Evolutionary conservation across 1,140 invertebrate species (phyloP).

Genomic region (Cephus cinctus): DNA sequence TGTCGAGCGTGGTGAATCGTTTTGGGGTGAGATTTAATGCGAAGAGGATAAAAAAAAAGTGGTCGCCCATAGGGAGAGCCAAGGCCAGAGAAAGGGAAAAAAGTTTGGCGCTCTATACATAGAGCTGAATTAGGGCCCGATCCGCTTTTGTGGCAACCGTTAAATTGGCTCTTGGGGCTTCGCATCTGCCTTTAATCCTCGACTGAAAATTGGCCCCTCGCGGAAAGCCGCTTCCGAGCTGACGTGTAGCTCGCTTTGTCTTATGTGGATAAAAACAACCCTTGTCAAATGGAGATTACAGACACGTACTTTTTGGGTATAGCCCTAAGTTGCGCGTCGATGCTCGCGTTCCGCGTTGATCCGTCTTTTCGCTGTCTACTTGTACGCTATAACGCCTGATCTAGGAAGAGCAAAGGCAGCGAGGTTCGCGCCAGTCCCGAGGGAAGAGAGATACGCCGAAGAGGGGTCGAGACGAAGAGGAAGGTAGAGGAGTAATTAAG

Average conservation of each 20-base stretch:
- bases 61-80: too few relatives aligned
- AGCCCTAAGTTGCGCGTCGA: too few relatives aligned
- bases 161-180: slow-evolving; percentile 38
- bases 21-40: slow-evolving; percentile 31
- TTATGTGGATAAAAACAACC: slow-evolving; percentile 20
- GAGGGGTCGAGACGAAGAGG: slow-evolving; percentile 17
- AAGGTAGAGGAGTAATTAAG: slow-evolving; percentile 17
- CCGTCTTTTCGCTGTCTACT: slow-evolving; percentile 4
- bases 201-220: too few relatives aligned
- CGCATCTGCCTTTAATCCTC: slow-evolving; percentile 40
- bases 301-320: too few relatives aligned
- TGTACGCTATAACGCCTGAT: background rate
- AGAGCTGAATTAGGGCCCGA: too few relatives aligned
- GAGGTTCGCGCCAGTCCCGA: background rate
- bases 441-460: slow-evolving; percentile 12
- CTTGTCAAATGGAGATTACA: too few relatives aligned
- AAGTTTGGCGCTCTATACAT: too few relatives aligned
- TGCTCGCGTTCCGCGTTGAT: too few relatives aligned
- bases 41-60: too few relatives aligned
- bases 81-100: too few relatives aligned
- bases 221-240: too few relatives aligned
- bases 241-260: background rate
- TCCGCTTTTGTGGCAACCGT: slow-evolving; percentile 36
- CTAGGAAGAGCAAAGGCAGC: background rate
- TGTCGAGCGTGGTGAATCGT: slow-evolving; percentile 12